Evolutionary conservation across 2,113 vertebrate genomes (phyloP), one percentile per base, ranked within the genome.

Genomic region (Psephotus haematonotus): DNA sequence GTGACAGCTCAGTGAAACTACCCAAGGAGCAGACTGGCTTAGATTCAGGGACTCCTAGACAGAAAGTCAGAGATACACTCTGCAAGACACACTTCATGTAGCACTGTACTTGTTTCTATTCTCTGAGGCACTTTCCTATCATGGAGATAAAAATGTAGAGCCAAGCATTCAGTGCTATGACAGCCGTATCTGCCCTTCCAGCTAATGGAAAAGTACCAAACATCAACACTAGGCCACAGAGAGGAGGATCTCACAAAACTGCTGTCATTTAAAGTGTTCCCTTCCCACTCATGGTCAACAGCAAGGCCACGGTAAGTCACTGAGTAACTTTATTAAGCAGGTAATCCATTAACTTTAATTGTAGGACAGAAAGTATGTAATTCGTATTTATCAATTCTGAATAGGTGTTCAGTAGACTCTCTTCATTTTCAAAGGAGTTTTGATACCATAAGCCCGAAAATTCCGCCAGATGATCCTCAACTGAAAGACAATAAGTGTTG

Each of bases 201-300:
- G 59, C 70, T 92, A 67, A 94, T 92, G 85, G 77, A 94, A 83
- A 97, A 97, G 64, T 92, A 93, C 75, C 47, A 95, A 91, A 27
- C 69, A 71, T 49, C 84, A 84, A 76, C 62, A 55, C 23, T 10
- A 49, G 62, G 64, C 46, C 9, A 5, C 1, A 27, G 3, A 89
- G 33, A 91, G 63, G 17, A 92, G 19, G 57, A 57, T 52, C 77
- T 86, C 1, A 0, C 14, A 59, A 1, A 27, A 70, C 1, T 11
- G 47, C 77, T 79, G 86, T 35, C 80, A 85, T 55, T 79, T 68
- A 72, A n/a, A 22, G 0, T 6, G 24, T 29, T 84, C 63, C 70
- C 46, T 87, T 87, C 37, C 39, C 31, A 33, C 44, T 86, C 86
- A 43, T 3, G 0, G 72, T 39, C 76, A 86, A 63, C 47, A 83